Evolutionary conservation across 2,113 vertebrate genomes (phyloP), one percentile per base, ranked within the genome.

Genomic region (Caretta caretta): DNA sequence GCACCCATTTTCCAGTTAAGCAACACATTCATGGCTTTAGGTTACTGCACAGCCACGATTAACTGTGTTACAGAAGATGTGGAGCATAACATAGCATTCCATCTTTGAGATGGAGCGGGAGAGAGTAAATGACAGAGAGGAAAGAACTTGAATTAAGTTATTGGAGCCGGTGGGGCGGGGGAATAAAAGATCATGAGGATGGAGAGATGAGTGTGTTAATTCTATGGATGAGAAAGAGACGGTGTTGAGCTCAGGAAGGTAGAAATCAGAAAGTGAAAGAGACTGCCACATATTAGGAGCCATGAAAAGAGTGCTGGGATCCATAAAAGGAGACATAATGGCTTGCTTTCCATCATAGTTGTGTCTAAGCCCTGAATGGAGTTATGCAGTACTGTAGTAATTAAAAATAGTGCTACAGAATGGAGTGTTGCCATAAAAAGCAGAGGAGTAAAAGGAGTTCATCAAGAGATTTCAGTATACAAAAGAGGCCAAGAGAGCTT

Each of bases 391-490:
- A 59, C 79, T 69, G 59, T 85, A 87, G 95, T 96, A 97, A 96
- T 97, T 97, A 97, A 97, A 94, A 93, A 96, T 96, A 65, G 96
- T 96, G 84, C 88, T 80, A 87, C 96, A 95, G 94, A 94, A 95
- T 65, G 53, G 53, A 3, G 5, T 90, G 85, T 94, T 90, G 94
- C 95, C 83, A 62, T 93, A 87, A 90, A 56, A 90, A 92, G 85
- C 62, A 76, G 65, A 81, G 59, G 49, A 93, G 54, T 80, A 96
- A 91, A 65, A 93, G 88, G 50, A 90, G 97, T 96, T 96, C 89
- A 94, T 96, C 46, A 92, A 82, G 92, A 92, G 51, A 92, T 91
- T 97, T 95, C 84, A 91, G 6, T 87, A 46, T 83, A 69, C 5
- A 42, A 69, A 72, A 56, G 42, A 80, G 79, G 65, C 51, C 51